These are phyloP conservation scores for Anthopleura sola DNA, from an alignment of 64 coral and sea anemone genomes.

Conservation along the genomic window DNA sequence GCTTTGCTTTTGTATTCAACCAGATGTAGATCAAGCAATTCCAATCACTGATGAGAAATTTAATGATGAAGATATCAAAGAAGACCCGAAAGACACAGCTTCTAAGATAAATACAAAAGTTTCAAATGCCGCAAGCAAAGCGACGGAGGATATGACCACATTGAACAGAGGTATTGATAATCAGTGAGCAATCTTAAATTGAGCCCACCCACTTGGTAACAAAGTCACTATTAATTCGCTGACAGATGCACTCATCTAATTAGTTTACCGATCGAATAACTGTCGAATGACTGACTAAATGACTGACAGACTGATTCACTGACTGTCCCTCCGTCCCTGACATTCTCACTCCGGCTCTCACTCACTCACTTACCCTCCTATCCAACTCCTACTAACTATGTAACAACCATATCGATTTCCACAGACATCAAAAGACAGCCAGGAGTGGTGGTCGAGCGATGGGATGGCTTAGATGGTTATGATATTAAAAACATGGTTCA, in stretches of 20 bases:
- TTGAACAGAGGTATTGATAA: slow-evolving; percentile 1
- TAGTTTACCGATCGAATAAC: too few relatives aligned
- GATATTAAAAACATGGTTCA: slow-evolving; percentile 29
- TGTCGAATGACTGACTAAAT: too few relatives aligned
- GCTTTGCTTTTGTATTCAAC: not conserved
- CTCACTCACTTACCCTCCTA: not conserved
- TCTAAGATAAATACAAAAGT: not conserved
- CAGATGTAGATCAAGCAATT: not conserved
- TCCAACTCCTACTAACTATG: too few relatives aligned
- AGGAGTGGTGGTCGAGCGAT: slow-evolving; percentile 41
- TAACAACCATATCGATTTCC: not conserved
- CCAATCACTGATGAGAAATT: not conserved
- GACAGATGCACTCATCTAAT: too few relatives aligned
- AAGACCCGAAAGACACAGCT: not conserved
- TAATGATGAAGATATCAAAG: not conserved
- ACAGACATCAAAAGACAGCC: slow-evolving; percentile 20
- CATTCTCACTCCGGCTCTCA: too few relatives aligned
- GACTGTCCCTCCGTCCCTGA: too few relatives aligned
- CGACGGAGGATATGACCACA: not conserved
- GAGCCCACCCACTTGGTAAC: too few relatives aligned
- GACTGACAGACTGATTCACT: too few relatives aligned
- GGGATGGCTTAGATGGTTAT: slow-evolving; percentile 65
- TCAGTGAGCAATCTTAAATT: too few relatives aligned
- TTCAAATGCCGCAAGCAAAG: slow-evolving; percentile 8
- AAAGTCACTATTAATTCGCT: too few relatives aligned